Conservation (phyloP, 2,888 invertebrate genomes). For the Lutraria lutraria region DNA sequence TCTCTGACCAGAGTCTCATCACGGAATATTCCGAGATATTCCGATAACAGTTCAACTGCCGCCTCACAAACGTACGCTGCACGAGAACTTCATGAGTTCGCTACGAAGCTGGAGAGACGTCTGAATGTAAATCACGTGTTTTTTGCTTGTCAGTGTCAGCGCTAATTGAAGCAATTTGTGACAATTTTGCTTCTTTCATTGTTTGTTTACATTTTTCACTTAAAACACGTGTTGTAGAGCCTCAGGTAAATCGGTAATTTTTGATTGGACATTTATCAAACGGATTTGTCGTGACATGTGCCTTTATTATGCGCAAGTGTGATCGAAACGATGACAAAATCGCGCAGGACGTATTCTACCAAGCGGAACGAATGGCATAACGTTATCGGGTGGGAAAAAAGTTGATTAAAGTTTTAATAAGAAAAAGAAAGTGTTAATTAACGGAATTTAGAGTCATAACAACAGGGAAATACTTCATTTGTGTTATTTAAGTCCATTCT, state of each 20-base stretch:
- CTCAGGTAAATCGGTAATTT: slow-evolving; percentile 41
- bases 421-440: slow-evolving; percentile 42
- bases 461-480: slow-evolving; percentile 10
- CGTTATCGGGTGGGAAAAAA: slow-evolving; percentile 51
- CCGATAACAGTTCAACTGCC: slow-evolving; percentile 26
- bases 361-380: slow-evolving; percentile 50
- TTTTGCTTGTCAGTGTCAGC: slow-evolving; percentile 60
- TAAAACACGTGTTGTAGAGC: slow-evolving; percentile 42
- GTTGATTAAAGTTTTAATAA: slow-evolving; percentile 39
- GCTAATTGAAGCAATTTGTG: slow-evolving; percentile 36
- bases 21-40: slow-evolving; percentile 28
- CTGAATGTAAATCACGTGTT: not conserved
- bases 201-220: slow-evolving; percentile 43
- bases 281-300: slow-evolving; percentile 73
- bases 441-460: slow-evolving; percentile 5
- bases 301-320: slow-evolving; percentile 78
- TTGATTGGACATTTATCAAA: slow-evolving; percentile 61
- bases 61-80: slow-evolving; percentile 10
- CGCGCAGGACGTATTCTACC: slow-evolving; percentile 71
- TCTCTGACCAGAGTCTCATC: slow-evolving; percentile 40
- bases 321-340: slow-evolving; percentile 67
- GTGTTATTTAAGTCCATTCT: not conserved
- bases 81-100: slow-evolving; percentile 18
- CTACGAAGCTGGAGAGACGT: not conserved
- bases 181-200: slow-evolving; percentile 6